Base-by-base conservation (phyloP, 2,888 invertebrate genomes). In the Pycnomerus fuliginosus region DNA sequence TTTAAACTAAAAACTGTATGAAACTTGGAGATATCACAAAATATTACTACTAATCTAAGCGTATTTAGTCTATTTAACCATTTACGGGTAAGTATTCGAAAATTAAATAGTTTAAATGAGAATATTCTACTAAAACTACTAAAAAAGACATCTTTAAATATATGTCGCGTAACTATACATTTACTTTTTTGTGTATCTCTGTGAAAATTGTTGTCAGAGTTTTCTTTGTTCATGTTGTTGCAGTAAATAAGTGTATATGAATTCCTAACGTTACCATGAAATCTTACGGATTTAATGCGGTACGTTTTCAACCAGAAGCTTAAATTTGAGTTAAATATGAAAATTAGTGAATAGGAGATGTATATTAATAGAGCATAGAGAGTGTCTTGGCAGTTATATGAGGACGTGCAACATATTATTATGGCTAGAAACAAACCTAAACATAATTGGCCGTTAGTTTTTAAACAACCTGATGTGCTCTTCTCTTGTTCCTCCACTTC, bases 341-440 rank as follows among this genome's bases (percentile, higher is more conserved):
- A 58, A 49, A 58, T 59, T 56, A 62, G 58, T 60, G 49, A 52
- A 59, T 46, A 50, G 48, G 50, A 45, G 41, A 55, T 56, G 57
- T 55, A 48, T 48, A 60, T 61, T 57, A 65, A 58, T 56, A 61
- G 47, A 44, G 53, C 38, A 46, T 45, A 55, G 38, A 59, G 43
- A 52, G 52, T 48, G 44, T 56, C 52, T 48, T 55, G 54, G 52
- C 47, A 50, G 52, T 53, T 56, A 46, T 54, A 55, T 48, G 55
- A 61, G 38, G 55, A 54, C 54, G 62, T 58, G 56, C 60, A 60
- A 52, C 62, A 62, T 59, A 67, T 61, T 60, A 70, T 61, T 58
- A 64, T 59, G 62, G 63, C 59, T 65, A 70, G 55, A 52, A 61
- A 72, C 73, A 71, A 72, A 73, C 73, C 73, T 72, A 73, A 64